Conservation (phyloP, 2,113 vertebrate genomes). For the Taurulus bubalis region DNA sequence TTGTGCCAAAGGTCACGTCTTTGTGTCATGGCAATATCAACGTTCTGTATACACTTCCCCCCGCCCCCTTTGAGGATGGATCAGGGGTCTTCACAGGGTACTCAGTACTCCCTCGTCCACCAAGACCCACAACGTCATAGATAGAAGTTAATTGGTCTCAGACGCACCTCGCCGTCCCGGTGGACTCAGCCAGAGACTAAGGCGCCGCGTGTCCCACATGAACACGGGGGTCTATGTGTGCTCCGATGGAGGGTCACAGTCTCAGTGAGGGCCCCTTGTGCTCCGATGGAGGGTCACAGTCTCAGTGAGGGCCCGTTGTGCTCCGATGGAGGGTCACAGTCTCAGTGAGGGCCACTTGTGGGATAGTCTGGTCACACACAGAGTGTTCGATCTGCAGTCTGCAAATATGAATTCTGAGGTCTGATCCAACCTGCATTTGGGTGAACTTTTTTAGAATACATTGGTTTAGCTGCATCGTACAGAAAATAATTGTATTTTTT, state of each 20-base stretch:
- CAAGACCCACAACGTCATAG: constrained; percentile 47
- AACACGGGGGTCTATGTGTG: no score
- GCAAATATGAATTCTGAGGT: background rate
- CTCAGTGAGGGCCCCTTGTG: no score
- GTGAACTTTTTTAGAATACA: no score
- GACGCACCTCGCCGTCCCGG: constrained; percentile 37
- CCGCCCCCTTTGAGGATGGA: background rate
- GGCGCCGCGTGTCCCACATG: constrained; percentile 12
- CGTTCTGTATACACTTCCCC: background rate
- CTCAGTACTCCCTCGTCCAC: constrained; percentile 3
- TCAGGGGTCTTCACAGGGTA: constrained; percentile 33
- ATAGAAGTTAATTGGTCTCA: constrained; percentile 70
- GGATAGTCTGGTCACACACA: background rate
- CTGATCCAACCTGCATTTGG: background rate
- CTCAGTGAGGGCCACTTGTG: background rate
- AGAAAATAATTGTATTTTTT: no score
- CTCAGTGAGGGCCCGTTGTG: no score
- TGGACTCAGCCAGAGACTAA: constrained; percentile 32
- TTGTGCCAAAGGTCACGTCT: no score
- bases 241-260: no score
- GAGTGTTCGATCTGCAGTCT: background rate
- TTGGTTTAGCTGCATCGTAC: no score
- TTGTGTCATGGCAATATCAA: background rate
- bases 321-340: constrained; percentile 21
- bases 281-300: no score